Evolutionary conservation across 2,797 vertebrate genomes (phyloP).

Genomic region (Siniperca undulata): DNA sequence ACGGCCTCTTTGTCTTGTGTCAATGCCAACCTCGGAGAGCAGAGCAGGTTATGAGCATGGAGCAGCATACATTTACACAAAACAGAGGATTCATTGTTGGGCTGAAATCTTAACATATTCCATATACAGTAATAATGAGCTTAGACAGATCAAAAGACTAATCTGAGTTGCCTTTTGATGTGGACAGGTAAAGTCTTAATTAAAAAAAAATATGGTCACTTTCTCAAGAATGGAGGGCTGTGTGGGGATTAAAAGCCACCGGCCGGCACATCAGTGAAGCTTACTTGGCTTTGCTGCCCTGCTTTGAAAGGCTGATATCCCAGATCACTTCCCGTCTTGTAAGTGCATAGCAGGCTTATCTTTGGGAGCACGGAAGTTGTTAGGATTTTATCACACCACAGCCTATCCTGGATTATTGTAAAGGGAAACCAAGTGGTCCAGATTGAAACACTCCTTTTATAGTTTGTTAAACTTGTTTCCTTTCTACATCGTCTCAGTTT

Average conservation of each 20-base stretch:
- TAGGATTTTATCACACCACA: slow-evolving; percentile 80
- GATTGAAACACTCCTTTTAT: slow-evolving; percentile 69
- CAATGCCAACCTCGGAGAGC: slow-evolving; percentile 53
- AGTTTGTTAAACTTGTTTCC: slow-evolving; percentile 57
- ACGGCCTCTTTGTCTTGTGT: slow-evolving; percentile 68
- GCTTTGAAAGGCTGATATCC: slow-evolving; percentile 86
- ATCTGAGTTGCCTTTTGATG: slow-evolving; percentile 77
- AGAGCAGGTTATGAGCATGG: slow-evolving; percentile 60
- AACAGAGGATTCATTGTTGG: slow-evolving; percentile 81
- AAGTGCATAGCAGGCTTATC: slow-evolving; percentile 84
- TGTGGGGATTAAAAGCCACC: slow-evolving; percentile 75
- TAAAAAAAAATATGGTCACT: slow-evolving; percentile 61
- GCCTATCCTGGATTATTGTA: slow-evolving; percentile 81
- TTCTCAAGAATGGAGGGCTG: slow-evolving; percentile 64
- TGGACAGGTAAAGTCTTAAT: slow-evolving; percentile 79
- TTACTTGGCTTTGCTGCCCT: slow-evolving; percentile 76
- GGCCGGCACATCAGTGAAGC: slow-evolving; percentile 76
- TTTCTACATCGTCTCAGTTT: slow-evolving; percentile 33
- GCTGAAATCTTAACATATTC: slow-evolving; percentile 75
- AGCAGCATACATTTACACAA: slow-evolving; percentile 65
- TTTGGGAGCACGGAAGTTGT: slow-evolving; percentile 82
- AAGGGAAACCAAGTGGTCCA: slow-evolving; percentile 76
- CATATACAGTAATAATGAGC: slow-evolving; percentile 79
- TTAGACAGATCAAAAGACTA: slow-evolving; percentile 81
- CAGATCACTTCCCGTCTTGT: slow-evolving; percentile 82